Evolutionary conservation across 1,140 invertebrate genomes (phyloP), one percentile per base, ranked within the genome.

Genomic region (Hermetia illucens): DNA sequence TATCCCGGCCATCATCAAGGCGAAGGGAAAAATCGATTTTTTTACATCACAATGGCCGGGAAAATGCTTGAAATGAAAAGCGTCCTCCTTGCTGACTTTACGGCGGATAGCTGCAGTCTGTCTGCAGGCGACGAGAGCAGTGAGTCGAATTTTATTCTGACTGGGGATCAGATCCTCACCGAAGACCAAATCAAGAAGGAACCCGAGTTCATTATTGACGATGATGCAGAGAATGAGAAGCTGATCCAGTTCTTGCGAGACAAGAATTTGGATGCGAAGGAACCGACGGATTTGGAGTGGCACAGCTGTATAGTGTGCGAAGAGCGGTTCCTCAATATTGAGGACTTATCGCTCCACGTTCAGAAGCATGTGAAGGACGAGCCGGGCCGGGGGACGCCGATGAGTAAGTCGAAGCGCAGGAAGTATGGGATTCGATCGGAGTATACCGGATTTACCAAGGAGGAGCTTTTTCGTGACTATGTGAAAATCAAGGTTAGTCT

Each of bases 21-120:
- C n/a, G n/a, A n/a, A 27, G 13, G 24, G 24, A 27, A 27, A 27
- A 27, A 27, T 27, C 24, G 24, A 27, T 27, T 9, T 8, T n/a
- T n/a, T n/a, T n/a, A n/a, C n/a, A n/a, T n/a, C n/a, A 27, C 8
- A 8, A 27, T 27, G 24, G 24, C 24, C 13, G 24, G 24, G 24
- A 27, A 27, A 13, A 27, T 27, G 24, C 24, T 27, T 27, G 24
- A 27, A 27, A 27, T 27, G 24, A 27, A 27, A 27, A 27, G 24
- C 24, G 13, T 27, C 24, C 24, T 27, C 13, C 24, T 27, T 27
- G 24, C 24, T 8, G 24, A 27, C 13, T 27, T 27, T 13, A 27
- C 24, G 24, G 24, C 24, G 24, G 24, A 27, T 13, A 27, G 24
- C 24, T 27, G 24, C 24, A 27, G 24, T 27, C 13, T 27, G 8